phyloP scores from a whole-genome alignment of 2,888 invertebrate species.

The Drosophila recens region DNA sequence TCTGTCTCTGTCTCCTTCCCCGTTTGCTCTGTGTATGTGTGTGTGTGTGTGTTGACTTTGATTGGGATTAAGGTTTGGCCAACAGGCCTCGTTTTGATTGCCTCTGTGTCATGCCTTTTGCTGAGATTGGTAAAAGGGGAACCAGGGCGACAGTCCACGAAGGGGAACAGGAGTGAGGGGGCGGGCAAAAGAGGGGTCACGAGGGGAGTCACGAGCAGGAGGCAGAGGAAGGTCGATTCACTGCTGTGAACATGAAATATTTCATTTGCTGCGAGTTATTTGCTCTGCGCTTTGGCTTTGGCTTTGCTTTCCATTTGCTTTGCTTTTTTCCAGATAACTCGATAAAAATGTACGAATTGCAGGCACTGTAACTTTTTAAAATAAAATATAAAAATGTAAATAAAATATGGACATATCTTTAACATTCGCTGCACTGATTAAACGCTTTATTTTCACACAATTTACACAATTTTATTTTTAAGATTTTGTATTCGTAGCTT shows the following conservation, averaged over 20 bases:
- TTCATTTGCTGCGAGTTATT: constrained; percentile 78
- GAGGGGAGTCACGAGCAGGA: too few relatives aligned
- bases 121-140: constrained; percentile 23
- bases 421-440: neutral
- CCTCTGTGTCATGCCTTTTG: constrained; percentile 61
- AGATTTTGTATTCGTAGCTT: too few relatives aligned
- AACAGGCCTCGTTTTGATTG: constrained; percentile 75
- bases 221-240: neutral
- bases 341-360: constrained; percentile 28
- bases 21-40: constrained; percentile 14
- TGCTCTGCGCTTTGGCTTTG: constrained; percentile 65
- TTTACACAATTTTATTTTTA: neutral
- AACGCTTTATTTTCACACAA: neutral
- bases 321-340: constrained; percentile 36
- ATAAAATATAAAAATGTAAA: neutral
- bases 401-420: neutral
- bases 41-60: constrained; percentile 67
- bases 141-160: neutral
- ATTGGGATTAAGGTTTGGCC: constrained; percentile 78
- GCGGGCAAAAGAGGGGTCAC: neutral
- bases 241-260: constrained; percentile 66
- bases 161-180: neutral
- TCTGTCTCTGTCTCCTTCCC: neutral
- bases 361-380: constrained; percentile 23
- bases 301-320: constrained; percentile 40